Evolutionary conservation across 2,888 invertebrate genomes (phyloP).

Genomic region (Escarpia spicata): DNA sequence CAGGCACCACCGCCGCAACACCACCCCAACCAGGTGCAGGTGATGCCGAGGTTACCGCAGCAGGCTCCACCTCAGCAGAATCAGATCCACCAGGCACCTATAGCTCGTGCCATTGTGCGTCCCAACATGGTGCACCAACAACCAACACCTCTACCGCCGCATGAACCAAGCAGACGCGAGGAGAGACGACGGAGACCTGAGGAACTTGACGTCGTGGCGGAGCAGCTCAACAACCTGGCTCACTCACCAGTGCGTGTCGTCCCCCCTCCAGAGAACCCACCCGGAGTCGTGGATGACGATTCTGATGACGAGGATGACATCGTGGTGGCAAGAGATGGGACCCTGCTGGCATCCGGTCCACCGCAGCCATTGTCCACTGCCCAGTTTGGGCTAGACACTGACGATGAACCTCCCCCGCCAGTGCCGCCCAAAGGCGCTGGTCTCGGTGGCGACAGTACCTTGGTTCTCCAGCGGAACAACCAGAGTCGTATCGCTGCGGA

Average conservation of each 20-base stretch:
- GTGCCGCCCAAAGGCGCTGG: not conserved
- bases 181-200: conserved; percentile 63
- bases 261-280: not conserved
- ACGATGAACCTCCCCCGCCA: not conserved
- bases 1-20: conserved; percentile 37
- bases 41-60: conserved; percentile 33
- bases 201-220: conserved; percentile 96
- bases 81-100: conserved; percentile 21
- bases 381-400: not conserved
- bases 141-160: not conserved
- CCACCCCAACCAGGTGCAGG: conserved; percentile 30
- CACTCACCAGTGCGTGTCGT: not conserved
- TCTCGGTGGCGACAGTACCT: not conserved
- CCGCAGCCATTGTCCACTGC: not conserved
- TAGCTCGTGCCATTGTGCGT: not conserved
- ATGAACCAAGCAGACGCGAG: not conserved
- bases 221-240: conserved; percentile 93
- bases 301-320: conserved; percentile 53
- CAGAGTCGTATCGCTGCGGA: not conserved
- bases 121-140: conserved; percentile 12
- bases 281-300: conserved; percentile 48
- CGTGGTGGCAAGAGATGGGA: conserved; percentile 80
- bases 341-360: conserved; percentile 87
- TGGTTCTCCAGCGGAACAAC: not conserved
- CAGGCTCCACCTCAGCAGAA: conserved; percentile 40